Percentiles rank a stretch among this genome's conserved stretches.
phyloP scores from a whole-genome alignment of 2,113 vertebrate genomes.

The Hirundichthys speculiger region DNA sequence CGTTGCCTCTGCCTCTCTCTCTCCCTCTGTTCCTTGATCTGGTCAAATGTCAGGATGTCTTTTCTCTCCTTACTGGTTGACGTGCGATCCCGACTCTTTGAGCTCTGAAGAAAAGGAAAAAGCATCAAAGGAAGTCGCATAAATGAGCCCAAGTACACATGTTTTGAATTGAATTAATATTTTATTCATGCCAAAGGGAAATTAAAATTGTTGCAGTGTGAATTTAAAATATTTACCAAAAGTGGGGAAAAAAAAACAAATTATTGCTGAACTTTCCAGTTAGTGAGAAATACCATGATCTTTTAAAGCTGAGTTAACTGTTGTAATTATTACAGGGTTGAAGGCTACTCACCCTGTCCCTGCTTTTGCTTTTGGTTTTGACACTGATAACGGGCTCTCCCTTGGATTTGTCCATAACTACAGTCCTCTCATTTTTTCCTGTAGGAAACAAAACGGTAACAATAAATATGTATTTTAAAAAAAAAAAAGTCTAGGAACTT shows the following conservation, averaged over 20 bases:
- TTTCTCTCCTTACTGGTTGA: slow-evolving; percentile 91
- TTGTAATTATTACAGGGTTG: neutral
- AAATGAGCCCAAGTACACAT: neutral
- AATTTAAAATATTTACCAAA: too few relatives aligned
- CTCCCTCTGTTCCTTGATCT: slow-evolving; percentile 97
- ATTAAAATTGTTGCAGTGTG: neutral
- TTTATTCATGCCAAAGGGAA: neutral
- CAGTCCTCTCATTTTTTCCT: slow-evolving; percentile 88
- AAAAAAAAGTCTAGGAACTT: too few relatives aligned
- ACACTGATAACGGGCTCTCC: slow-evolving; percentile 97
- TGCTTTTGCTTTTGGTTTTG: slow-evolving; percentile 89
- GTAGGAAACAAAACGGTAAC: slow-evolving; percentile 7
- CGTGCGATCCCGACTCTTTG: slow-evolving; percentile 91
- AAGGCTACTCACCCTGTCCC: slow-evolving; percentile 75
- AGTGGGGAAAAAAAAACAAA: neutral
- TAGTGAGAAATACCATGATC: neutral
- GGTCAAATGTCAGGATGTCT: slow-evolving; percentile 96
- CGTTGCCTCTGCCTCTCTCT: slow-evolving; percentile 92
- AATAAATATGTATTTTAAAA: too few relatives aligned
- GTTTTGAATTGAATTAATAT: neutral
- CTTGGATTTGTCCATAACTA: slow-evolving; percentile 97
- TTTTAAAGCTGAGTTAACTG: too few relatives aligned
- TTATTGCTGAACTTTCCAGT: neutral
- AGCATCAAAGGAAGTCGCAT: neutral
- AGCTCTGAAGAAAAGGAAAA: slow-evolving; percentile 77